These are phyloP conservation scores for Ryuthela nishihirai DNA, from an alignment of 2,888 invertebrate species.

Conservation along the genomic window DNA sequence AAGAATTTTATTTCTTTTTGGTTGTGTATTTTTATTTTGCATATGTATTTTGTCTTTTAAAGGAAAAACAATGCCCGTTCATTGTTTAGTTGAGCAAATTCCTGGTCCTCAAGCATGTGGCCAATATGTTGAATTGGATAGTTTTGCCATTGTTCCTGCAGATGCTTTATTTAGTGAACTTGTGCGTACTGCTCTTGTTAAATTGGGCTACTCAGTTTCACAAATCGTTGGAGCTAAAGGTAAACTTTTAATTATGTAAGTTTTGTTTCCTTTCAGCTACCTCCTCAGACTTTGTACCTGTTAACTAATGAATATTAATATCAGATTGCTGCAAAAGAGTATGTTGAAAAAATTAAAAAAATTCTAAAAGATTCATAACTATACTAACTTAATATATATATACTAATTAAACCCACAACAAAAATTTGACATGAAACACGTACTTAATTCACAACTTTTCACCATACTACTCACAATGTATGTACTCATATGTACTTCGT, in stretches of 20 bases:
- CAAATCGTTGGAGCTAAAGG: slow-evolving; percentile 55
- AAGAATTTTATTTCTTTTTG: background rate
- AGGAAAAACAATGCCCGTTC: slow-evolving; percentile 85
- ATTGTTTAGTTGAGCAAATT: slow-evolving; percentile 82
- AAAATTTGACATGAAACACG: no score
- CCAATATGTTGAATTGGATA: slow-evolving; percentile 77
- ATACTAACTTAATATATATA: no score
- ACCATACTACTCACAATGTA: no score
- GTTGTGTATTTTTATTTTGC: background rate
- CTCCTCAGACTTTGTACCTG: no score
- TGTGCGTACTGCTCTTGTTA: slow-evolving; percentile 82
- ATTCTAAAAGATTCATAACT: no score
- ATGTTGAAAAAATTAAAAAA: no score
- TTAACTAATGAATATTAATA: no score
- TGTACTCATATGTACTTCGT: no score
- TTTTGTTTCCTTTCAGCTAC: no score
- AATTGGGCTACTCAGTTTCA: slow-evolving; percentile 74
- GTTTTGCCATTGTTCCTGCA: slow-evolving; percentile 91
- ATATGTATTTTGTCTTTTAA: slow-evolving; percentile 50
- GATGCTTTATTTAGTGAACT: slow-evolving; percentile 85
- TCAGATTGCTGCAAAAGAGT: no score
- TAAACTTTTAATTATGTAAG: slow-evolving; percentile 45
- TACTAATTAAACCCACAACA: no score
- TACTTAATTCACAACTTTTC: no score
- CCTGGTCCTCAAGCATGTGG: slow-evolving; percentile 45